phyloP scores from a whole-genome alignment of 2,888 invertebrate species.

The Drymonia ruficornis region DNA sequence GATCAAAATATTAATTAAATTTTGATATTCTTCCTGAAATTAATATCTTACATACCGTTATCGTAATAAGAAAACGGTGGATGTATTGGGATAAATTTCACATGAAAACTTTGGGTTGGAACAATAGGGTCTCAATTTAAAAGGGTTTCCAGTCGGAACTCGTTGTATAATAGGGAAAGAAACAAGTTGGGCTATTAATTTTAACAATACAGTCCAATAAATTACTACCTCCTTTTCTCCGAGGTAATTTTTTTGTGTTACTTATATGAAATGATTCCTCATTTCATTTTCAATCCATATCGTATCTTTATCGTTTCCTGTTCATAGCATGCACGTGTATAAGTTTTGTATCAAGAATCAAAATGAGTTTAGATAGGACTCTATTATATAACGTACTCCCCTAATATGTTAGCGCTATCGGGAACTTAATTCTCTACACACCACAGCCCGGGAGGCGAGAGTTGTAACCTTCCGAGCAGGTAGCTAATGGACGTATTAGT shows the following conservation, averaged over 20 bases:
- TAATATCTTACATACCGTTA: not conserved
- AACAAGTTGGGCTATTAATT: too few species aligned
- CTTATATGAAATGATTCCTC: not conserved
- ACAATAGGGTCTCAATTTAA: not conserved
- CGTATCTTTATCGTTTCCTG: not conserved
- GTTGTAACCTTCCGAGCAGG: constrained; percentile 20
- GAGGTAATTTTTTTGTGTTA: too few species aligned
- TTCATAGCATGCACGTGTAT: not conserved
- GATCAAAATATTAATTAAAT: not conserved
- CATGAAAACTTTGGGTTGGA: not conserved
- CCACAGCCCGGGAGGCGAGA: constrained; percentile 1
- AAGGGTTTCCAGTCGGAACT: too few species aligned
- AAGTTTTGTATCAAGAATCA: not conserved
- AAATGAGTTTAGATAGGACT: too few species aligned
- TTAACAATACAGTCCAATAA: too few species aligned
- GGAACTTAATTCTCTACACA: not conserved
- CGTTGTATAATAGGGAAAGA: too few species aligned
- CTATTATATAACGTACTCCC: too few species aligned
- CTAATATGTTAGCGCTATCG: too few species aligned
- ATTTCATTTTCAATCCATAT: not conserved
- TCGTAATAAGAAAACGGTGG: too few species aligned
- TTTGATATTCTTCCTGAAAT: constrained; percentile 1
- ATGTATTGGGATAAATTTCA: not conserved
- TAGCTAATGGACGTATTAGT: constrained; percentile 29
- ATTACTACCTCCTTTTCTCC: too few species aligned